Percentiles rank a stretch among this genome's conserved stretches.
Evolutionary conservation across 2,888 invertebrate genomes (phyloP).

Genomic region (Morinoia aosen): DNA sequence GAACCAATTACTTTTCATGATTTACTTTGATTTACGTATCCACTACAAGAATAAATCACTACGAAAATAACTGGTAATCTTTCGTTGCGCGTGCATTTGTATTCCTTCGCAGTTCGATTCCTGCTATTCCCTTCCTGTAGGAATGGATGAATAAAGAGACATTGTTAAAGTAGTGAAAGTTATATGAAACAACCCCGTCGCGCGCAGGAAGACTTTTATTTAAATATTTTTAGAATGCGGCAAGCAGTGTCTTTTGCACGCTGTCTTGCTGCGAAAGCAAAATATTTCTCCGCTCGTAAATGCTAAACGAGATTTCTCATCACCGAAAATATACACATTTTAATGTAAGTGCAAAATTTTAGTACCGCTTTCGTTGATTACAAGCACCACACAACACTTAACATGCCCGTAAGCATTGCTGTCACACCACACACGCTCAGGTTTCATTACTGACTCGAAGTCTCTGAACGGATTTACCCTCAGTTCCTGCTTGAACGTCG

Average conservation of each 20-base stretch:
- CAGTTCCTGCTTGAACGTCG: not conserved
- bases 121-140: too few relatives aligned
- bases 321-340: not conserved
- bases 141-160: not conserved
- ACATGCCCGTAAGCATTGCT: not conserved
- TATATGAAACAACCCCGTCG: not conserved
- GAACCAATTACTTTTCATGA: not conserved
- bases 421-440: not conserved
- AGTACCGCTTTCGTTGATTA: not conserved
- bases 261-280: not conserved
- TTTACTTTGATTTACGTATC: not conserved
- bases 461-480: not conserved
- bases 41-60: not conserved
- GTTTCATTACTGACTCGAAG: not conserved
- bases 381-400: not conserved
- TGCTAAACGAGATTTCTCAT: not conserved
- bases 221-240: not conserved
- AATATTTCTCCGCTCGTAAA: not conserved
- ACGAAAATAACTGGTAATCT: not conserved
- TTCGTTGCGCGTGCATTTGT: not conserved
- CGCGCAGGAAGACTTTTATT: not conserved
- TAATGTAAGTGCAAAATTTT: not conserved
- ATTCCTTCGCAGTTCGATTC: too few relatives aligned
- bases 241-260: not conserved
- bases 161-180: not conserved